phyloP scores from a whole-genome alignment of 2,797 vertebrate species.

The Pseudochaenichthys georgianus region DNA sequence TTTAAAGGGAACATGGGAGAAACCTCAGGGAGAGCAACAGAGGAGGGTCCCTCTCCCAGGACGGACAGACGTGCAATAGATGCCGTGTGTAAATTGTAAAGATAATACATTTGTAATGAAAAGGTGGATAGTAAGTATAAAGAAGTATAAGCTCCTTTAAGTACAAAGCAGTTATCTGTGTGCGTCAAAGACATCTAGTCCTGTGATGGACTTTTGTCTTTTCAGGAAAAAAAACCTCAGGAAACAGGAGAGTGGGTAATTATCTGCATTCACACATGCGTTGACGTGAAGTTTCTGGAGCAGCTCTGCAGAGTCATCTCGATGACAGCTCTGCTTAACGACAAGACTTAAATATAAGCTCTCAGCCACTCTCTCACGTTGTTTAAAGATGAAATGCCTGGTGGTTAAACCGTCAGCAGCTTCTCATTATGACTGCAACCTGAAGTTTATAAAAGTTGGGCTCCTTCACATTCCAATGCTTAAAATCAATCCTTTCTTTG shows the following conservation, averaged over 20 bases:
- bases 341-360: not conserved
- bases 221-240: slow-evolving; percentile 8
- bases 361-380: not conserved
- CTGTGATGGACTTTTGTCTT: not conserved
- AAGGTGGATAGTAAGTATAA: not conserved
- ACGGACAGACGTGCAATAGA: too few species aligned
- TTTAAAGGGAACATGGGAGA: too few species aligned
- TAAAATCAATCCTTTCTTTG: not conserved
- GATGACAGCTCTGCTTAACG: not conserved
- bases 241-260: slow-evolving; percentile 24
- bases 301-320: not conserved
- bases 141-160: slow-evolving; percentile 6
- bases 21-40: too few species aligned
- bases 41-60: too few species aligned
- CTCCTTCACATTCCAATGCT: not conserved
- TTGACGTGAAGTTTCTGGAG: not conserved
- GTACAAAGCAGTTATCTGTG: not conserved
- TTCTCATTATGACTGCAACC: not conserved
- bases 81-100: too few species aligned
- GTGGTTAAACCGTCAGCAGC: not conserved
- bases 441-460: not conserved
- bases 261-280: slow-evolving; percentile 10
- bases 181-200: slow-evolving; percentile 8
- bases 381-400: not conserved
- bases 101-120: too few species aligned